Evolutionary conservation across 2,888 invertebrate species (phyloP), one percentile per base, ranked within the genome.

Genomic region (Chorisops tibialis): DNA sequence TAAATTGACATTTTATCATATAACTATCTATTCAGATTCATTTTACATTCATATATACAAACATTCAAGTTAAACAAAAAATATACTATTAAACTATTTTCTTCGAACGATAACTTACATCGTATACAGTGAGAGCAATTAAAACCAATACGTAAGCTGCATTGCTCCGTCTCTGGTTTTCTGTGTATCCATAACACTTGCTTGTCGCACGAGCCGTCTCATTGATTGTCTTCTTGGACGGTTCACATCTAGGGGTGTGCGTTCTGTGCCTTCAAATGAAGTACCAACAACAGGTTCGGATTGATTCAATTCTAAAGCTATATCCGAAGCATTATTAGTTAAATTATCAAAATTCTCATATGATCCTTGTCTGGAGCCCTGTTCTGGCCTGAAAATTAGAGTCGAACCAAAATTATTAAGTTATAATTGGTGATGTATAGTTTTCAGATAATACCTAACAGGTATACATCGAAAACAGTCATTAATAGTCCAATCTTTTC

Each of bases 71-170:
- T 30, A 30, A 30, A 30, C 5, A 30, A 30, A n/a, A 9, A 41
- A 41, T 16, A 41, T 12, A 41, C 41, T 41, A 41, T 16, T 12
- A 16, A 41, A 9, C 41, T 9, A 41, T 2, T 5, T 41, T 11
- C 6, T n/a, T 6, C n/a, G 16, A 12, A 41, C n/a, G 12, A 16
- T 9, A 16, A 41, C 16, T 16, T 16, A 12, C 37, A 37, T 11
- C 11, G 37, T 7, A 7, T 9, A 37, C 7, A 11, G 11, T 37
- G 7, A 6, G 9, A 30, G 9, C 30, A 45, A 52, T 77, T 81
- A 92, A 79, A 91, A 91, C 93, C 93, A 93, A 76, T 92, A 91
- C 0, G 92, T 90, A 82, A 93, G 86, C 74, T 87, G 90, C 76
- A 93, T 88, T 54, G 86, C 86, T 12, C 93, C 93, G 71, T 90